Conservation (phyloP, 2,888 invertebrate species). For the Bruchidius siliquastri region DNA sequence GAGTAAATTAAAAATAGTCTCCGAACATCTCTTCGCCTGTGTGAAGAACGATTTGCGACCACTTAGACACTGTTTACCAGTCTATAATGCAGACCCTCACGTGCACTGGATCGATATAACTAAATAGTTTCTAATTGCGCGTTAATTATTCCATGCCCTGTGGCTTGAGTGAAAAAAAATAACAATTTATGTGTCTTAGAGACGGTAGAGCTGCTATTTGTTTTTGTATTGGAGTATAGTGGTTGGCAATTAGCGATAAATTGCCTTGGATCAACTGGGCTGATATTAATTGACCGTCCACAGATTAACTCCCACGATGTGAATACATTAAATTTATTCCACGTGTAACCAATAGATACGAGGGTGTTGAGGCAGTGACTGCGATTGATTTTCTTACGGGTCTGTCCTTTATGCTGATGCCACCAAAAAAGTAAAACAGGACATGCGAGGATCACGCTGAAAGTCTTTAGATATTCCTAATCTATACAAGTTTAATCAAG, state of each 20-base stretch:
- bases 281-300: background rate
- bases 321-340: background rate
- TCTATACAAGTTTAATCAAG: no score
- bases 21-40: no score
- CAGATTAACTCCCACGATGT: background rate
- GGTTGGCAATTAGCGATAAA: background rate
- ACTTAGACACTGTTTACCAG: background rate
- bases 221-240: background rate
- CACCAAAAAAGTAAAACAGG: no score
- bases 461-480: no score
- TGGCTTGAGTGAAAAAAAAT: background rate
- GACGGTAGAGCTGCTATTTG: background rate
- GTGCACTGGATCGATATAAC: background rate
- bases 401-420: no score
- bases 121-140: background rate
- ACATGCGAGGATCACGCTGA: no score
- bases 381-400: no score
- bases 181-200: background rate
- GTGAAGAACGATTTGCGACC: no score
- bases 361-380: background rate
- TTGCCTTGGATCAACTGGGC: background rate
- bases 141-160: slow-evolving; percentile 1
- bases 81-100: background rate
- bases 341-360: background rate
- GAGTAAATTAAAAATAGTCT: no score